Evolutionary conservation across 2,888 invertebrate species (phyloP).

Genomic region (Conops quadrifasciatus): DNA sequence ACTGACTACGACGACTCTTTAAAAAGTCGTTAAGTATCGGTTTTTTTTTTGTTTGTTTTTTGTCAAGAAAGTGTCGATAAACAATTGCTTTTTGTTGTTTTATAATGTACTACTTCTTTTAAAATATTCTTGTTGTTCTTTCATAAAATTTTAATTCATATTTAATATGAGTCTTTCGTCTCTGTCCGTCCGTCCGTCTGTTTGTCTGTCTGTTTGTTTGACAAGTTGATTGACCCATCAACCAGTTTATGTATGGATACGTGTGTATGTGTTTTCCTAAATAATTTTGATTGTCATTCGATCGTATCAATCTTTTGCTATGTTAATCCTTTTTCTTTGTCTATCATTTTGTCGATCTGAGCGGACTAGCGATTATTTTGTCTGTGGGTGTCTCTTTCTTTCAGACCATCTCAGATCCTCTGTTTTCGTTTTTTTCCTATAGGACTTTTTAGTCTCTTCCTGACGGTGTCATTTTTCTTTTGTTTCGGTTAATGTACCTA

Average conservation of each 20-base stretch:
- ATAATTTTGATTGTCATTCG: slow-evolving; percentile 12
- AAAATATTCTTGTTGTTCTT: neutral
- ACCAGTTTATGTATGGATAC: neutral
- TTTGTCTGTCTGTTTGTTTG: neutral
- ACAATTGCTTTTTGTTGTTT: neutral
- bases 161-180: neutral
- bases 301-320: slow-evolving; percentile 23
- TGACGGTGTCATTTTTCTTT: neutral
- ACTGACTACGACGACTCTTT: too few relatives aligned
- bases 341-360: slow-evolving; percentile 16
- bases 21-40: too few relatives aligned
- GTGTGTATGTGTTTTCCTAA: slow-evolving; percentile 3
- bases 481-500: neutral
- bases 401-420: neutral
- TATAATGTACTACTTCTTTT: too few relatives aligned
- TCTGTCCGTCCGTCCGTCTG: neutral
- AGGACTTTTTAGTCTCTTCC: neutral
- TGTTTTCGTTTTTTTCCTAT: neutral
- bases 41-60: neutral
- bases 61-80: slow-evolving; percentile 1
- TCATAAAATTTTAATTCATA: neutral
- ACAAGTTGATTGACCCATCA: neutral
- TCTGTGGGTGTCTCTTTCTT: slow-evolving; percentile 14
- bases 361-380: slow-evolving; percentile 10
- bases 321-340: too few relatives aligned